Evolutionary conservation across 2,113 vertebrate species (phyloP).

Genomic region (Plestiodon gilberti): DNA sequence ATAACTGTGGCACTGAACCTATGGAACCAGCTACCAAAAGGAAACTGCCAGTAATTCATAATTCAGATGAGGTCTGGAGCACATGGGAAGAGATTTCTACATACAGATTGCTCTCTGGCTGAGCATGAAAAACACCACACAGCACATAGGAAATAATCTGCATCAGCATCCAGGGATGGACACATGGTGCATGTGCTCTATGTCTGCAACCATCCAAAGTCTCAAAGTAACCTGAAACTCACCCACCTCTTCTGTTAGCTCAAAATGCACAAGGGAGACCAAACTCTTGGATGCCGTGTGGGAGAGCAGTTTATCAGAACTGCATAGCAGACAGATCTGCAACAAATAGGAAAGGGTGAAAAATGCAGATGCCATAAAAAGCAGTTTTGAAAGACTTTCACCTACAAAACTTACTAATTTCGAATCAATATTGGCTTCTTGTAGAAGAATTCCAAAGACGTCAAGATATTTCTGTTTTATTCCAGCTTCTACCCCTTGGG

Average conservation of each 20-base stretch:
- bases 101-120: not conserved
- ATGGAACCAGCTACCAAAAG: not conserved
- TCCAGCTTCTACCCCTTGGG: conserved; percentile 35
- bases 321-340: conserved; percentile 73
- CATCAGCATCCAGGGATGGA: not conserved
- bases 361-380: conserved; percentile 10
- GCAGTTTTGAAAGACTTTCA: not conserved
- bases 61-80: not conserved
- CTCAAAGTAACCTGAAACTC: not conserved
- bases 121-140: not conserved
- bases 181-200: not conserved
- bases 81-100: not conserved
- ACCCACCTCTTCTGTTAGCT: conserved; percentile 80
- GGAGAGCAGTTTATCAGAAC: conserved; percentile 76
- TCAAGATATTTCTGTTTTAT: conserved; percentile 67
- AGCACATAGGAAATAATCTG: not conserved
- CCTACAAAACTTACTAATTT: conserved; percentile 79
- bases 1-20: not conserved
- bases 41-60: not conserved
- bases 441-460: conserved; percentile 70
- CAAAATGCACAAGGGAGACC: conserved; percentile 77
- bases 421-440: conserved; percentile 74
- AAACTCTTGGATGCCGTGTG: conserved; percentile 84
- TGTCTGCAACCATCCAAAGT: not conserved
- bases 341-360: not conserved